A percentile compares a stretch with the other conserved stretches of the same genome.
Conservation (phyloP, 2,888 invertebrate species). For the Bombyx huttoni region DNA sequence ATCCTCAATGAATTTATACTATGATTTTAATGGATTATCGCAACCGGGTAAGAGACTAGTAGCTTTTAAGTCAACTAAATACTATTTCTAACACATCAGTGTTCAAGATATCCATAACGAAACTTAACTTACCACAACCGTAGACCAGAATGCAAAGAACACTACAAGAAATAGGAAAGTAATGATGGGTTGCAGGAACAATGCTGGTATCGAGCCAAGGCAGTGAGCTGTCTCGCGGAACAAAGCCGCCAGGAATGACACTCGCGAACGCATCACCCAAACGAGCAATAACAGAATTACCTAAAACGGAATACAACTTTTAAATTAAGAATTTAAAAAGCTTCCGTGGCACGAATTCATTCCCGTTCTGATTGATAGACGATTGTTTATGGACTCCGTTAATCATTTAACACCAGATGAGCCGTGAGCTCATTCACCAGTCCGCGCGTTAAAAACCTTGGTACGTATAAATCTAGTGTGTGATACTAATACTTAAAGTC, state of each 20-base stretch:
- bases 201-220: slow-evolving; percentile 84
- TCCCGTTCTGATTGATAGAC: background rate
- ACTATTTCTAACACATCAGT: no score
- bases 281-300: slow-evolving; percentile 81
- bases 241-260: slow-evolving; percentile 85
- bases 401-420: no score
- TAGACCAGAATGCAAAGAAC: slow-evolving; percentile 90
- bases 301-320: slow-evolving; percentile 48
- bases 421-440: no score
- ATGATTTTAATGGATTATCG: no score
- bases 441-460: no score
- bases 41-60: no score
- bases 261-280: slow-evolving; percentile 83
- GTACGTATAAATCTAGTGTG: no score
- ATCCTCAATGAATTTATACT: no score
- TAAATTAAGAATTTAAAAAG: background rate
- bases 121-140: slow-evolving; percentile 78
- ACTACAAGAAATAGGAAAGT: slow-evolving; percentile 84
- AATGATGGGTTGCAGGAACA: slow-evolving; percentile 87
- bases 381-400: no score
- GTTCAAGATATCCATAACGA: background rate
- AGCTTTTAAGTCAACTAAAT: no score
- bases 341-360: background rate
- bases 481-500: no score
- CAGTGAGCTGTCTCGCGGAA: slow-evolving; percentile 94